phyloP scores from a whole-genome alignment of 2,888 invertebrate species.

The Pristionchus entomophagus region DNA sequence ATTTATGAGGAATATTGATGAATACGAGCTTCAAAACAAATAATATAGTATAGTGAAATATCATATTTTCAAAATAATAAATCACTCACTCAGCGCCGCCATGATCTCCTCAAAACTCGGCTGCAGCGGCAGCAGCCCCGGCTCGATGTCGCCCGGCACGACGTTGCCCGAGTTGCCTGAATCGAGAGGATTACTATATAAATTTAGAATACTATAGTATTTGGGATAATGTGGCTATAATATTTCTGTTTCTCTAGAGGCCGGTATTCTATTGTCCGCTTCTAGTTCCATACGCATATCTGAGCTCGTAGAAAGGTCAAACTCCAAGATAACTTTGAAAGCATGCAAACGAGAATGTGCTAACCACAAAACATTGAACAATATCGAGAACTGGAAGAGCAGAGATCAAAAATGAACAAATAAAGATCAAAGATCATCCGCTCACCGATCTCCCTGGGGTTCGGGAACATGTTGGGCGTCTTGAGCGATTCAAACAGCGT shows the following conservation, averaged over 20 bases:
- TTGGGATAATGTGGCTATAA: background rate
- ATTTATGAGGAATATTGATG: too few relatives aligned
- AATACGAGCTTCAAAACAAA: too few relatives aligned
- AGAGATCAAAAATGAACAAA: background rate
- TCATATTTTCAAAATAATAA: too few relatives aligned
- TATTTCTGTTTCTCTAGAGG: background rate
- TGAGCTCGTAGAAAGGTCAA: background rate
- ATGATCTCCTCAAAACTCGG: conserved; percentile 81
- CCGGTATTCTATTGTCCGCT: background rate
- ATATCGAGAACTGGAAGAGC: background rate
- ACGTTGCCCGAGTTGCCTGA: conserved; percentile 76
- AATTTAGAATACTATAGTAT: too few relatives aligned
- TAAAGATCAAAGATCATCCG: conserved; percentile 19
- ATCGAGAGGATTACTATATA: too few relatives aligned
- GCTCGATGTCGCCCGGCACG: conserved; percentile 95
- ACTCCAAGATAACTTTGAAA: background rate
- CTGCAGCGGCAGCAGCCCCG: conserved; percentile 94
- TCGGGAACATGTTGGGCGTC: conserved; percentile 94
- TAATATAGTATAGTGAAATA: too few relatives aligned
- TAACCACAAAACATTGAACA: too few relatives aligned
- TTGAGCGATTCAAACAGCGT: conserved; percentile 78
- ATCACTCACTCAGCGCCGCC: conserved; percentile 49
- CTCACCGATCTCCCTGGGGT: conserved; percentile 86
- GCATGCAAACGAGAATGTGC: background rate
- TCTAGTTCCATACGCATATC: background rate